Conservation (phyloP, 2,797 vertebrate genomes). For the Anguilla anguilla region DNA sequence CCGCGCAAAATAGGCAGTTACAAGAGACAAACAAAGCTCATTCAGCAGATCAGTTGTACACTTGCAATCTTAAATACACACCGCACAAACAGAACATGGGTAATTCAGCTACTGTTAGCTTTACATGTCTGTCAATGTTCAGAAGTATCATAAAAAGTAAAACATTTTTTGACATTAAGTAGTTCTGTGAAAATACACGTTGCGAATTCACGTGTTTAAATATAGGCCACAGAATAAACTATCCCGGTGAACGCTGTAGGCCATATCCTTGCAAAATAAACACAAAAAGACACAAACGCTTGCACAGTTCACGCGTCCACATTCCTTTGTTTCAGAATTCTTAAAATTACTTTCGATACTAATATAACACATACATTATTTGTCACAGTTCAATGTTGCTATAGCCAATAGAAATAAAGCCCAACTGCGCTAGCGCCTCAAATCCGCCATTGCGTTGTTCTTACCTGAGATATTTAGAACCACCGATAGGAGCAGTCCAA, state of each 20-base stretch:
- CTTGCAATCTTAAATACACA: background rate
- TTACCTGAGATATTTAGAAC: constrained; percentile 53
- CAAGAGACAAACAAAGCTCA: background rate
- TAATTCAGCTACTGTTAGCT: background rate
- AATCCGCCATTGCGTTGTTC: constrained; percentile 18
- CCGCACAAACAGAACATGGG: no score
- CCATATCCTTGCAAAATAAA: background rate
- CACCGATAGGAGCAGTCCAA: constrained; percentile 21
- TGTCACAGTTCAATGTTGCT: background rate
- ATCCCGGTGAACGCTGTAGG: background rate
- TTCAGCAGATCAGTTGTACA: no score
- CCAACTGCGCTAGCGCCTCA: background rate
- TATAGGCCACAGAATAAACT: background rate
- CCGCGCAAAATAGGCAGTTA: background rate
- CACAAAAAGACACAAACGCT: background rate
- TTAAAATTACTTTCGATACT: background rate
- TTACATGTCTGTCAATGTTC: background rate
- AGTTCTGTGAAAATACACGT: background rate
- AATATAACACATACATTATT: background rate
- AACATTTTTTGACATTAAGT: background rate
- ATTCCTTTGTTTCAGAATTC: no score
- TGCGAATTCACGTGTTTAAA: background rate
- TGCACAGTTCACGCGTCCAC: no score
- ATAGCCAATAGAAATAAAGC: background rate
- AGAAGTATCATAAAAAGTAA: background rate